These are phyloP conservation scores for Cherax quadricarinatus DNA, from an alignment of 1,140 invertebrate genomes.

Conservation along the genomic window DNA sequence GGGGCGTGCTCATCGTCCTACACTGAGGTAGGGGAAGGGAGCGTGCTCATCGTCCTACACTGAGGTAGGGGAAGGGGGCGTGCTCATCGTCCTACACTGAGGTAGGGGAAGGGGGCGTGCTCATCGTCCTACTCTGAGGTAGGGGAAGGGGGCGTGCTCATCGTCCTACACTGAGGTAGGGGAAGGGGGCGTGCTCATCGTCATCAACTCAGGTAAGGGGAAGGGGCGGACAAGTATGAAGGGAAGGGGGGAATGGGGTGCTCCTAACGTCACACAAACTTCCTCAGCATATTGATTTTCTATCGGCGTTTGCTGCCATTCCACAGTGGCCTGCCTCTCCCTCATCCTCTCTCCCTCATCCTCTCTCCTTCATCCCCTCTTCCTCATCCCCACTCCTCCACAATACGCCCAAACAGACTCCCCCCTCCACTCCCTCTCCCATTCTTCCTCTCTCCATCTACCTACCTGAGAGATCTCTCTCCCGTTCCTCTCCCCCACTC, in stretches of 20 bases:
- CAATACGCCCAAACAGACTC: not conserved
- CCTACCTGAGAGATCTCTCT: not conserved
- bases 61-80: too few species aligned
- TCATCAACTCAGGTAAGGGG: too few species aligned
- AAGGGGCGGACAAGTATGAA: not conserved
- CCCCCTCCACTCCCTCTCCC: not conserved
- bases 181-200: too few species aligned
- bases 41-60: too few species aligned
- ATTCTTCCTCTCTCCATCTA: not conserved
- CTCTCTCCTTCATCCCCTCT: not conserved
- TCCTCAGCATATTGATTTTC: slow-evolving; percentile 29
- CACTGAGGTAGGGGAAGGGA: not conserved
- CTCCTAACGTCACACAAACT: not conserved
- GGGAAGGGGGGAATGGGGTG: too few species aligned
- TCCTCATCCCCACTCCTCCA: not conserved
- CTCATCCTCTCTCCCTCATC: not conserved
- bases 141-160: too few species aligned
- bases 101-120: too few species aligned
- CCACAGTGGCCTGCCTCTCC: not conserved
- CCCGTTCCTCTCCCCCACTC: not conserved
- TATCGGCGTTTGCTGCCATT: slow-evolving; percentile 22
- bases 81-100: too few species aligned
- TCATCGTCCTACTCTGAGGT: too few species aligned
- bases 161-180: too few species aligned
- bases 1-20: too few species aligned